phyloP scores from a whole-genome alignment of 1,140 invertebrate species.

The Druon quercuslanigerum region DNA sequence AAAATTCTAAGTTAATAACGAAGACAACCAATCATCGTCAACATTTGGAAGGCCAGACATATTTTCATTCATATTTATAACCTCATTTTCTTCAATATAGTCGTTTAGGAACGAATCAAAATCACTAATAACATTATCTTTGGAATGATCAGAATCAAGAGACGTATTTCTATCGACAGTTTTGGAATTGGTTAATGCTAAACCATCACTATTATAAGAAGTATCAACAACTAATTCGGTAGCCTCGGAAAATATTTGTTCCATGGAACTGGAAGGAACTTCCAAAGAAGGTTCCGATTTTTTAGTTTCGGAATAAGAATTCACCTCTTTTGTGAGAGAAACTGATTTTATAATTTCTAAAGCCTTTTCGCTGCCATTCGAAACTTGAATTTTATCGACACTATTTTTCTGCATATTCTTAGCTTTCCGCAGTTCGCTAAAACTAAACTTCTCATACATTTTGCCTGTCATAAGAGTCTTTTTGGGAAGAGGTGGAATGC shows the following conservation, averaged over 20 bases:
- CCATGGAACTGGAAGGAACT: neutral
- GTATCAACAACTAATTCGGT: neutral
- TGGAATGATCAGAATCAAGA: neutral
- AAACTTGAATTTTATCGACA: neutral
- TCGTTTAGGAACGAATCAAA: conserved; percentile 7
- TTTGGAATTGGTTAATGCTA: neutral
- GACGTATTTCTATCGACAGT: neutral
- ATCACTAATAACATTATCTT: conserved; percentile 22
- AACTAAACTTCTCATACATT: conserved; percentile 11
- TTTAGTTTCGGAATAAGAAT: no score
- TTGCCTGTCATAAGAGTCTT: neutral
- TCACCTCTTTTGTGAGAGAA: neutral
- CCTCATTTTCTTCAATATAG: neutral
- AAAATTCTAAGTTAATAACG: neutral
- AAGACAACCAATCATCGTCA: conserved; percentile 11
- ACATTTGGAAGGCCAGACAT: neutral
- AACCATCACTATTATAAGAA: neutral
- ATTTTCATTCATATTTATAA: neutral
- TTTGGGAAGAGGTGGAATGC: neutral
- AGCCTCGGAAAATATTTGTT: no score
- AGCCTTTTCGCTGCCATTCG: neutral
- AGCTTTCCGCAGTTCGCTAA: conserved; percentile 1
- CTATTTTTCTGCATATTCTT: conserved; percentile 1
- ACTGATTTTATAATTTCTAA: neutral
- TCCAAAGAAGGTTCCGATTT: neutral